Evolutionary conservation across 2,888 invertebrate species (phyloP), one percentile per base, ranked within the genome.

Genomic region (Odontothrips loti): DNA sequence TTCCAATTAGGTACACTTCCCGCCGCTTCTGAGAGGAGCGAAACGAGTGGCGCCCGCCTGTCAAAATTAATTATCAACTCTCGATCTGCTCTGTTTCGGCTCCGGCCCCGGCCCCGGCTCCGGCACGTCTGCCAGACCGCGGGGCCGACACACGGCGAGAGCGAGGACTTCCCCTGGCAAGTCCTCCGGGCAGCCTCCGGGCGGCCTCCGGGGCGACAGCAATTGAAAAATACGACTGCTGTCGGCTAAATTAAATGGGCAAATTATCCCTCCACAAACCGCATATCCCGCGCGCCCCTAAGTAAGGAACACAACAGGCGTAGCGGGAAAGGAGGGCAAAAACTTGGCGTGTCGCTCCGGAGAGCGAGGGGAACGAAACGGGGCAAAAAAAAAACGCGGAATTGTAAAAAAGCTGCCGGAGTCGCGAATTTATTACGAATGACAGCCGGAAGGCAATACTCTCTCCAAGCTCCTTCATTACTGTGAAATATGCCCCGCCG

Each of bases 391-490:
- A 58, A 4, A 8, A 58, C 23, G 23, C 23, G 23, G 68, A 68
- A n/a, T n/a, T 68, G 68, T 23, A 68, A 68, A 68, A 68, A 68
- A 51, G 51, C 15, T 12, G 68, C 23, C 68, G 68, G 23, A 68
- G 68, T 68, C 58, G n/a, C 68, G 68, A 68, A 68, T 68, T 68
- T 68, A 68, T 68, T 68, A 68, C 68, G 23, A 68, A 68, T 68
- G 68, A 68, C 68, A 68, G 68, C 68, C 23, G 68, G 68, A 68
- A 68, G 68, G 68, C 68, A 68, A 68, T 68, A 68, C 68, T 68
- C 68, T 51, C 51, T 43, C 58, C 15, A 9, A n/a, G 68, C 68
- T 68, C 68, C 68, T 68, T 68, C 68, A 68, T 68, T 68, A 68
- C 68, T 68, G 68, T 68, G 23, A 68, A 68, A 68, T 68, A 68